Conservation (phyloP, 2,797 vertebrate species). For the Lycodopsis pacificus region DNA sequence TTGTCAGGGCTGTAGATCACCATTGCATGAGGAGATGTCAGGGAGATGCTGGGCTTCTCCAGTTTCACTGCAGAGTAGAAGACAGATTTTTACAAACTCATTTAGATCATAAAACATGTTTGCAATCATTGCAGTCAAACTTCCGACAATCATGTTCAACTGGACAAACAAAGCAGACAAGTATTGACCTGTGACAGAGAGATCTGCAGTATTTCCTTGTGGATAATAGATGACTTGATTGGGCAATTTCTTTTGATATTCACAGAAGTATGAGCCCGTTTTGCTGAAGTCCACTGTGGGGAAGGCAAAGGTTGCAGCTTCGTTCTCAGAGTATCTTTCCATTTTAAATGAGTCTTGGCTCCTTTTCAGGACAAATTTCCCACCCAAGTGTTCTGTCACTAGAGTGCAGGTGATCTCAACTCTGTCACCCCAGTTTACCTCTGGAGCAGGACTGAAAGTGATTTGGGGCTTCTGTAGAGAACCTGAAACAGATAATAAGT, state of each 20-base stretch:
- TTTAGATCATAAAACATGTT: neutral
- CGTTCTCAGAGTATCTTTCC: conserved; percentile 64
- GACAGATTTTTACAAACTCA: neutral
- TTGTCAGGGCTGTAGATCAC: conserved; percentile 68
- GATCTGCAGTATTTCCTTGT: conserved; percentile 58
- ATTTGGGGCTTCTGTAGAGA: conserved; percentile 69
- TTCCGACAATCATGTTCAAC: neutral
- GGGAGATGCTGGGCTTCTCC: conserved; percentile 73
- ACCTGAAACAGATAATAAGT: conserved; percentile 54
- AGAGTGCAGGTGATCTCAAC: conserved; percentile 77
- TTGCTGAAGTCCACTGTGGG: conserved; percentile 61
- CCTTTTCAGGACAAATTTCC: conserved; percentile 69
- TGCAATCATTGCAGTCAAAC: neutral
- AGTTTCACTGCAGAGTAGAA: conserved; percentile 70
- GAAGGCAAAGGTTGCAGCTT: conserved; percentile 62
- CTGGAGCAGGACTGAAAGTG: conserved; percentile 53
- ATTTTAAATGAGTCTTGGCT: conserved; percentile 46
- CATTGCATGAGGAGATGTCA: conserved; percentile 64
- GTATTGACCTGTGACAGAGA: conserved; percentile 66
- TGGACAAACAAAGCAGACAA: neutral
- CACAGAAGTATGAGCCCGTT: conserved; percentile 77
- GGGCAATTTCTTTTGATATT: conserved; percentile 75
- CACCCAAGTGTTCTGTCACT: conserved; percentile 64
- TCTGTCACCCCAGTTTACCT: conserved; percentile 71
- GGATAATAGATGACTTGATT: conserved; percentile 66